These are phyloP conservation scores for Tetrax tetrax DNA, from an alignment of 2,113 vertebrate genomes.

Conservation along the genomic window DNA sequence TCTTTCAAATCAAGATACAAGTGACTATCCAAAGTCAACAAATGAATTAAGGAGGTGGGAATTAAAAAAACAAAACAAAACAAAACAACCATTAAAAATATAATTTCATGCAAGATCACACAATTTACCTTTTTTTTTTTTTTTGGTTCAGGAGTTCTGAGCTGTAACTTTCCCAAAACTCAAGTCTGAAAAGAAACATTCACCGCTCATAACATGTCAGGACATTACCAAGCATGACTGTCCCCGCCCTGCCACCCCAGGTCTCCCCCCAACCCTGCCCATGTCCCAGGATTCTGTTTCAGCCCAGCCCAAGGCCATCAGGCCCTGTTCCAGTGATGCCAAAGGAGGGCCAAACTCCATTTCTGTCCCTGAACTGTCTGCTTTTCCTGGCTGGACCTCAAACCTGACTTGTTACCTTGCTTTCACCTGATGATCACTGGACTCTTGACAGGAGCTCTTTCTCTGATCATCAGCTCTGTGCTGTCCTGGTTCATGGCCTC, in stretches of 20 bases:
- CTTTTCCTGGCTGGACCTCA: not conserved
- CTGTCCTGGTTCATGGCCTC: accelerated
- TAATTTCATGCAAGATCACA: not conserved
- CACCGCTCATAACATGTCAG: not conserved
- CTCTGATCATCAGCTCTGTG: not conserved
- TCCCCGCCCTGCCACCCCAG: too few species aligned
- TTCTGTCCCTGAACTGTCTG: not conserved
- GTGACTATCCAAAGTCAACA: not conserved
- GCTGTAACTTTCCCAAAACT: not conserved
- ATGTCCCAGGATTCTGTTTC: not conserved
- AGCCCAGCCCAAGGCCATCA: not conserved
- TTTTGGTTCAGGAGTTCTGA: not conserved
- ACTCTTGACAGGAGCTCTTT: not conserved
- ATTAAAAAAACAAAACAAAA: not conserved
- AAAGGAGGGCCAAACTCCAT: not conserved
- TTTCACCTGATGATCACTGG: not conserved
- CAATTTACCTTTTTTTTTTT: not conserved
- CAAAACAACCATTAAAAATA: too few species aligned
- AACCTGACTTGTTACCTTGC: not conserved
- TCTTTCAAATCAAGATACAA: not conserved
- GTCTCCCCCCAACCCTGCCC: not conserved
- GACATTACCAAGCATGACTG: not conserved
- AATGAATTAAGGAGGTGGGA: not conserved
- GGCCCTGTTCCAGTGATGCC: not conserved
- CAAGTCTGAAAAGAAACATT: not conserved